phyloP scores from a whole-genome alignment of 2,113 vertebrate species.

The Lathamus discolor region DNA sequence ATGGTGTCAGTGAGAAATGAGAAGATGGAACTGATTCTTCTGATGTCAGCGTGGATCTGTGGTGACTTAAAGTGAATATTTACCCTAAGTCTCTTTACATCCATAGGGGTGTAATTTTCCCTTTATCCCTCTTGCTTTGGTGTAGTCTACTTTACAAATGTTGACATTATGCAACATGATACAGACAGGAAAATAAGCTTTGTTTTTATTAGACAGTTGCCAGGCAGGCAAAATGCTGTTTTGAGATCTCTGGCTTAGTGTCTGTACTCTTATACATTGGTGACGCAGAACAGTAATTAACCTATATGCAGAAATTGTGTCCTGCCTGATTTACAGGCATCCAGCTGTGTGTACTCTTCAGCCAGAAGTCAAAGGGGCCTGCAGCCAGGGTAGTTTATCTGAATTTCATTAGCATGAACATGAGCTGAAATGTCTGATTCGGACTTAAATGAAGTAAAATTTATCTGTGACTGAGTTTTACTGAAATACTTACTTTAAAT shows the following conservation, averaged over 20 bases:
- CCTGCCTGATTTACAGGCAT: slow-evolving; percentile 18
- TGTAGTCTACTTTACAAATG: not conserved
- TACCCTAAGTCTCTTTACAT: not conserved
- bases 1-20: not conserved
- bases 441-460: not conserved
- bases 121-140: not conserved
- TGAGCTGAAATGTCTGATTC: slow-evolving; percentile 7
- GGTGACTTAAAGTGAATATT: not conserved
- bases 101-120: not conserved
- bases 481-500: not conserved
- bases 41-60: not conserved
- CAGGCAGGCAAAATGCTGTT: not conserved
- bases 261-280: not conserved
- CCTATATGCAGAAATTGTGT: slow-evolving; percentile 31
- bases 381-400: slow-evolving; percentile 18
- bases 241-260: not conserved
- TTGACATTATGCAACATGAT: not conserved
- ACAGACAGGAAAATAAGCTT: not conserved
- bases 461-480: not conserved
- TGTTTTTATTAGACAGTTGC: not conserved
- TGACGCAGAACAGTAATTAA: slow-evolving; percentile 29
- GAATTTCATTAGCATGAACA: slow-evolving; percentile 23
- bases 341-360: slow-evolving; percentile 36
- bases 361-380: slow-evolving; percentile 13
- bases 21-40: not conserved